phyloP scores from a whole-genome alignment of 1,140 invertebrate species.

The Calliphora vicina region DNA sequence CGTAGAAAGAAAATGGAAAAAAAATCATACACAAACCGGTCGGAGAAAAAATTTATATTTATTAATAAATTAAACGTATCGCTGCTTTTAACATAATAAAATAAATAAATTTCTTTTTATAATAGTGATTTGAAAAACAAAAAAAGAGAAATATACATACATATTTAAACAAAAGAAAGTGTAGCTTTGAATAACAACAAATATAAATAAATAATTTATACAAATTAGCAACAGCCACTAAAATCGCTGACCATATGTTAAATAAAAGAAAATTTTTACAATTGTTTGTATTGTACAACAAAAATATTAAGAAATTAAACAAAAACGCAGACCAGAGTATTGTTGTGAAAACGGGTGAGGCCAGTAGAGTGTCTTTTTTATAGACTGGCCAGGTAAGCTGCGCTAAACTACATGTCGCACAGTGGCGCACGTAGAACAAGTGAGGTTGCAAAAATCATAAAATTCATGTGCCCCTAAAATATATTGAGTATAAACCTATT shows the following conservation, averaged over 20 bases:
- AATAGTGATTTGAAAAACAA: background rate
- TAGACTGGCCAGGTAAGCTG: constrained; percentile 10
- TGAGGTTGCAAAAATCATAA: too few relatives aligned
- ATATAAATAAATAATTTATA: background rate
- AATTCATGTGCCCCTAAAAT: too few relatives aligned
- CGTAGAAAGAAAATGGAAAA: background rate
- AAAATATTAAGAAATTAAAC: background rate
- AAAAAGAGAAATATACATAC: background rate
- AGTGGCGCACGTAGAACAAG: too few relatives aligned
- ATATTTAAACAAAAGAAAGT: background rate
- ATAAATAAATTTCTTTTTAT: background rate
- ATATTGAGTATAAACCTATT: too few relatives aligned
- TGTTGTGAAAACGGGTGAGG: background rate
- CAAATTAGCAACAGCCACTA: background rate
- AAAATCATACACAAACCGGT: background rate
- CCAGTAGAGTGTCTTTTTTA: background rate
- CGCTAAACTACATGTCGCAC: background rate
- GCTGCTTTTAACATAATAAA: too few relatives aligned
- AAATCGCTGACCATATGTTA: background rate
- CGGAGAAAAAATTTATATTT: background rate
- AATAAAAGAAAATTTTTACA: background rate
- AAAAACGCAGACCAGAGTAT: background rate
- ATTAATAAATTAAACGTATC: too few relatives aligned
- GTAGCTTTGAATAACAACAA: background rate
- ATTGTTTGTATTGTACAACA: background rate